A percentile compares a stretch with the other conserved stretches of the same genome.
Evolutionary conservation across 2,797 vertebrate species (phyloP).

Genomic region (Somateria mollissima): DNA sequence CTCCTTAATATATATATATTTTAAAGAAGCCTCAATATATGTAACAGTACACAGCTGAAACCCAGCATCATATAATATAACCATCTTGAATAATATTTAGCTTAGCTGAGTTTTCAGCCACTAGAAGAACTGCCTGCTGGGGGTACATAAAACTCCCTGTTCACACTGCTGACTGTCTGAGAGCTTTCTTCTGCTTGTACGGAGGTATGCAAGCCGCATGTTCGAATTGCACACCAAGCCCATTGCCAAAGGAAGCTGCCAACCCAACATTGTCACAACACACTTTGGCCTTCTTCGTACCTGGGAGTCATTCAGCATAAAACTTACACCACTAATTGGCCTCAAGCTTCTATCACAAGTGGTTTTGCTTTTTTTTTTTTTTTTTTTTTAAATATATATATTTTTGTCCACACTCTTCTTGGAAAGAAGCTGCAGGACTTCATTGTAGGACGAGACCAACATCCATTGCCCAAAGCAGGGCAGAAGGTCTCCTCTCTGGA

Average conservation of each 20-base stretch:
- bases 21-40: not conserved
- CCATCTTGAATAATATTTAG: not conserved
- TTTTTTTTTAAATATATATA: too few species aligned
- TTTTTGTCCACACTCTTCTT: rapidly evolving
- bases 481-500: not conserved
- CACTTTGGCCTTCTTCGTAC: rapidly evolving
- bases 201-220: rapidly evolving
- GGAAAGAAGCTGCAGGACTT: not conserved
- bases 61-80: not conserved
- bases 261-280: rapidly evolving
- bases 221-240: not conserved
- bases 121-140: not conserved
- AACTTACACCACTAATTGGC: rapidly evolving
- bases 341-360: not conserved
- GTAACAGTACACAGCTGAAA: not conserved
- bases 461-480: not conserved
- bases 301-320: rapidly evolving
- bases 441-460: rapidly evolving
- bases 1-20: not conserved
- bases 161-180: not conserved
- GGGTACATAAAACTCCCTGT: not conserved
- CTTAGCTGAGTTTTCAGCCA: not conserved
- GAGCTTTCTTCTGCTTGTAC: not conserved
- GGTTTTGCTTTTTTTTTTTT: not conserved
- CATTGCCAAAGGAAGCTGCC: not conserved